Evolutionary conservation across 2,113 vertebrate genomes (phyloP).

Genomic region (Danio rerio): DNA sequence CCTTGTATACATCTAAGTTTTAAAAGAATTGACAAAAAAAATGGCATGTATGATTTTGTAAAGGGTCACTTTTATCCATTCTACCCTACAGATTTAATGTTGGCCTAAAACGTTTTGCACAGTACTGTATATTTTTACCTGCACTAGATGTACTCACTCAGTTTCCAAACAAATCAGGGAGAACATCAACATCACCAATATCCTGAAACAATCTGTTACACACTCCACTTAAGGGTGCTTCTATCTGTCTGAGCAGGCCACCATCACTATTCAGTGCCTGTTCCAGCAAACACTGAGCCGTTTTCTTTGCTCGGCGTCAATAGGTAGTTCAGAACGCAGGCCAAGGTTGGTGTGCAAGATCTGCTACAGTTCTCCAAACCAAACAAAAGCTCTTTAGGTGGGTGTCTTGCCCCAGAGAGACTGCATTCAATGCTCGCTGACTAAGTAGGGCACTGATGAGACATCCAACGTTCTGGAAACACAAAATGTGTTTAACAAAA

Average conservation of each 20-base stretch:
- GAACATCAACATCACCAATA: background rate
- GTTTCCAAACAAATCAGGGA: background rate
- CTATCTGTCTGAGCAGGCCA: background rate
- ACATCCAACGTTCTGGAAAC: slow-evolving; percentile 15
- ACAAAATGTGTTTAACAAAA: slow-evolving; percentile 22
- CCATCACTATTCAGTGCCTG: background rate
- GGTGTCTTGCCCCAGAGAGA: slow-evolving; percentile 29
- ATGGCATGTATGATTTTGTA: too few relatives aligned
- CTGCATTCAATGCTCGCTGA: slow-evolving; percentile 44
- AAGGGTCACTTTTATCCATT: too few relatives aligned
- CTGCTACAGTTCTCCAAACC: slow-evolving; percentile 10
- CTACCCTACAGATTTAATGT: too few relatives aligned
- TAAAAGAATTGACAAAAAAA: too few relatives aligned
- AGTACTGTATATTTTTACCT: background rate
- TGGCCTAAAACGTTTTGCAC: background rate
- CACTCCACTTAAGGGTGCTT: background rate
- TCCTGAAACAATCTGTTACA: background rate
- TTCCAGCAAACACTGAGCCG: background rate
- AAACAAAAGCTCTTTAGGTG: slow-evolving; percentile 40
- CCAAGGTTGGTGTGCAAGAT: background rate
- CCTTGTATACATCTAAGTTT: too few relatives aligned
- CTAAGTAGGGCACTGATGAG: slow-evolving; percentile 59
- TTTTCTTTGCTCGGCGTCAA: slow-evolving; percentile 5
- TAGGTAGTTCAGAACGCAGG: background rate
- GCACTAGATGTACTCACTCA: background rate